phyloP scores from a whole-genome alignment of 2,797 vertebrate genomes.

The Phataginus tricuspis region DNA sequence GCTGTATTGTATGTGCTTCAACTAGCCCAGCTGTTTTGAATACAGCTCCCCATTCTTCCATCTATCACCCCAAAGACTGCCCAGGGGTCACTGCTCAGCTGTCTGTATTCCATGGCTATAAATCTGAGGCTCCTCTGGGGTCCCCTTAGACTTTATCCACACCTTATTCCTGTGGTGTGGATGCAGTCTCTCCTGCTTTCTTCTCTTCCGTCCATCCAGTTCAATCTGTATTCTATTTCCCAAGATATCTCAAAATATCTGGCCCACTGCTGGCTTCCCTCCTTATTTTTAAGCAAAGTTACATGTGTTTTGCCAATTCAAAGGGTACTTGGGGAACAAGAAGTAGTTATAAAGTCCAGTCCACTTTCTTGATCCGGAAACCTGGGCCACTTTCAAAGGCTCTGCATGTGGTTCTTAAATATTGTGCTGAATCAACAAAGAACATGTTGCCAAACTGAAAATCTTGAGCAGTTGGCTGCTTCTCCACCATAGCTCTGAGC shows the following conservation, averaged over 20 bases:
- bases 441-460: slow-evolving; percentile 43
- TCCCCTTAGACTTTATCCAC: not conserved
- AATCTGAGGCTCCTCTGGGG: not conserved
- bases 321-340: slow-evolving; percentile 21
- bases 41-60: not conserved
- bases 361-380: slow-evolving; percentile 63
- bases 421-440: slow-evolving; percentile 62
- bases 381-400: slow-evolving; percentile 61
- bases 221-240: slow-evolving; percentile 2
- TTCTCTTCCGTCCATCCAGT: not conserved
- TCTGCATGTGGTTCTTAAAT: slow-evolving; percentile 49
- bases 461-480: slow-evolving; percentile 44
- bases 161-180: not conserved
- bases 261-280: slow-evolving; percentile 40
- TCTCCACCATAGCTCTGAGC: slow-evolving; percentile 17
- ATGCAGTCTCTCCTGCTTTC: not conserved
- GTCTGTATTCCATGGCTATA: not conserved
- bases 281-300: slow-evolving; percentile 33
- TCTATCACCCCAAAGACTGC: rapidly evolving
- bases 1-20: too few species aligned
- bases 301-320: slow-evolving; percentile 52
- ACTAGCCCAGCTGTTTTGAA: not conserved
- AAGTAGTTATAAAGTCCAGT: slow-evolving; percentile 43
- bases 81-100: not conserved
- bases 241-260: slow-evolving; percentile 42